Evolutionary conservation across 1,140 invertebrate species (phyloP).

Genomic region (Stenopsyche tienmushanensis): DNA sequence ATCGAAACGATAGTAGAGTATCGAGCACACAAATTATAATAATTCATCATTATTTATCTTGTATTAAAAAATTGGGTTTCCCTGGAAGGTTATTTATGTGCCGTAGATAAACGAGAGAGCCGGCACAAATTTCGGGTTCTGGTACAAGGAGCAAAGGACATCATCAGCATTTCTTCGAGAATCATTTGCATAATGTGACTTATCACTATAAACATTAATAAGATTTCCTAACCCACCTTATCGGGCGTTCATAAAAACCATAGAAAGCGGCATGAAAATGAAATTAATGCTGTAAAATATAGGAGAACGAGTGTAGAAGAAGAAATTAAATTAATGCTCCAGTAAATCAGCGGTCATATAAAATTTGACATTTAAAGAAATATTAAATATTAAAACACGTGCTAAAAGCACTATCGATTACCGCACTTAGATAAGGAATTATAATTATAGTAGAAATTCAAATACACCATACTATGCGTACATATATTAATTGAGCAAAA

Average conservation of each 20-base stretch:
- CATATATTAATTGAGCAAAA: too few species aligned
- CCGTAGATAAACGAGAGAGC: too few species aligned
- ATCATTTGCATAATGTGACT: neutral
- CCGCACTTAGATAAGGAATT: too few species aligned
- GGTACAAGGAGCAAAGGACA: neutral
- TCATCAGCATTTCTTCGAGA: neutral
- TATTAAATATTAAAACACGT: too few species aligned
- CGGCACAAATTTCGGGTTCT: too few species aligned
- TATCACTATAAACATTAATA: conserved; percentile 9
- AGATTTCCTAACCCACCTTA: neutral
- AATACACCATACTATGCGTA: neutral
- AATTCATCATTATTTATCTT: too few species aligned
- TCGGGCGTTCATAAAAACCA: neutral
- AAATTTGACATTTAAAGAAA: neutral
- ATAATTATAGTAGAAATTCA: too few species aligned
- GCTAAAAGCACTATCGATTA: too few species aligned
- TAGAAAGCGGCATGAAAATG: neutral
- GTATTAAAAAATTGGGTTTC: too few species aligned
- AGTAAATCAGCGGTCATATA: neutral
- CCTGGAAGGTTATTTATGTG: too few species aligned
- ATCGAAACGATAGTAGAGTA: too few species aligned
- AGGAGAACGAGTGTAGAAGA: neutral
- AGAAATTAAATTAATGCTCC: neutral
- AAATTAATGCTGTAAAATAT: conserved; percentile 1
- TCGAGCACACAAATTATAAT: too few species aligned